phyloP scores from a whole-genome alignment of 1,140 invertebrate species.

The Papilio polytes region DNA sequence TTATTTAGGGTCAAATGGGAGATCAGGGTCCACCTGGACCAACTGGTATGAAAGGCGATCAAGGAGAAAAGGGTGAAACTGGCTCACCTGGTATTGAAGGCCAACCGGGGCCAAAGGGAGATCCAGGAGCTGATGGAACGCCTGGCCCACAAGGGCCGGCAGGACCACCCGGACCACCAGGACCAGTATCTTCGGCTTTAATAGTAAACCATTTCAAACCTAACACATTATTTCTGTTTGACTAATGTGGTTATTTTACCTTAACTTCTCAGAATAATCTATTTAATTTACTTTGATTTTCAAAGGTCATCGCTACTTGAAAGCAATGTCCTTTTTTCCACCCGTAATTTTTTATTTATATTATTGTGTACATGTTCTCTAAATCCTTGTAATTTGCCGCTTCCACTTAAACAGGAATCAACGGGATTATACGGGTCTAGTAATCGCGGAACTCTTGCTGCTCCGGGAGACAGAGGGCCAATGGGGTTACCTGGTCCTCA shows the following conservation, averaged over 20 bases:
- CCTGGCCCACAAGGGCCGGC: constrained; percentile 87
- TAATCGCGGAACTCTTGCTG: constrained; percentile 87
- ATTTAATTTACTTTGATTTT: background rate
- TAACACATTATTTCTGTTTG: background rate
- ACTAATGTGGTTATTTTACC: background rate
- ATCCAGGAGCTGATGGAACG: constrained; percentile 87
- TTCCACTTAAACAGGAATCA: constrained; percentile 76
- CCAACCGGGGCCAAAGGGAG: constrained; percentile 88
- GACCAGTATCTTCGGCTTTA: constrained; percentile 84
- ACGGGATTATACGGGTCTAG: constrained; percentile 83
- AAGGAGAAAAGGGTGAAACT: constrained; percentile 87
- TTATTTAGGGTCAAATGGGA: constrained; percentile 83
- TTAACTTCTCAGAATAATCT: background rate
- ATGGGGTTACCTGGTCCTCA: constrained; percentile 87
- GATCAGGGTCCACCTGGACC: constrained; percentile 86
- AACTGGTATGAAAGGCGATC: constrained; percentile 81
- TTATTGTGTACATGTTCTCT: background rate
- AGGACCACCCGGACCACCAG: constrained; percentile 89
- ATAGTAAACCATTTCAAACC: constrained; percentile 55
- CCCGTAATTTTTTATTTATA: constrained; percentile 4
- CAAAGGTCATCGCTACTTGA: background rate
- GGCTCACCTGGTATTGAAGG: constrained; percentile 87
- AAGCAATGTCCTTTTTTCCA: background rate
- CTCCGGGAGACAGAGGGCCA: constrained; percentile 87
- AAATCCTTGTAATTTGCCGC: background rate